These are phyloP conservation scores for Xanthia icteritia DNA, from an alignment of 2,888 invertebrate genomes.

Conservation along the genomic window DNA sequence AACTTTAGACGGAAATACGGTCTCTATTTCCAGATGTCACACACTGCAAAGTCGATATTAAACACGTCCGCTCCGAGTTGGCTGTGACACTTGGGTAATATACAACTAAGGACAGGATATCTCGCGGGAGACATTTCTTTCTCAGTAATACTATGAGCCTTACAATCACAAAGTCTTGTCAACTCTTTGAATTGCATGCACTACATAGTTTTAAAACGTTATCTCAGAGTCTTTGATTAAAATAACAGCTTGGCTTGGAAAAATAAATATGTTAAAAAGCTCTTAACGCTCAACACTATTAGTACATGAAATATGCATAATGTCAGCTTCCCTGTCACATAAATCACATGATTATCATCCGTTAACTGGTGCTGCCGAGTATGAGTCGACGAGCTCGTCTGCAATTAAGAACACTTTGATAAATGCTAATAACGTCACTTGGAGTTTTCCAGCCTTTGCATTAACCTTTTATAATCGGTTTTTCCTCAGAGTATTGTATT, in stretches of 20 bases:
- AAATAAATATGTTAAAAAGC: slow-evolving; percentile 40
- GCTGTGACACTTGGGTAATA: slow-evolving; percentile 52
- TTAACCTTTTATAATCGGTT: slow-evolving; percentile 16
- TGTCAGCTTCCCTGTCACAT: slow-evolving; percentile 24
- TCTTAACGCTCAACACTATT: slow-evolving; percentile 28
- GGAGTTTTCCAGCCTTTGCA: neutral
- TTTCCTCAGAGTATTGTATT: neutral
- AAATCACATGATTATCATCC: slow-evolving; percentile 56
- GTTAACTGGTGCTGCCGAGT: slow-evolving; percentile 34
- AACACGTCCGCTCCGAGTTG: slow-evolving; percentile 49
- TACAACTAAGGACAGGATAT: slow-evolving; percentile 20
- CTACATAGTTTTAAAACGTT: neutral
- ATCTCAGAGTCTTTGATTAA: slow-evolving; percentile 7
- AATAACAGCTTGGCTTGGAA: slow-evolving; percentile 11
- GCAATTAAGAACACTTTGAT: slow-evolving; percentile 30
- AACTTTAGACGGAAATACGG: slow-evolving; percentile 37
- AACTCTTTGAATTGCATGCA: neutral
- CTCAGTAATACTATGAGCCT: neutral
- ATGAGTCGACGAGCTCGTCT: slow-evolving; percentile 30
- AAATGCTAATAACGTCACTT: slow-evolving; percentile 24
- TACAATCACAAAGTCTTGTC: neutral
- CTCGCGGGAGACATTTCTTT: slow-evolving; percentile 38
- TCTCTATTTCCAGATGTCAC: slow-evolving; percentile 49
- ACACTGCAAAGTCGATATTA: slow-evolving; percentile 54
- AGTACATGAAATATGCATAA: slow-evolving; percentile 40